A percentile compares a stretch with the other conserved stretches of the same genome.
phyloP scores from a whole-genome alignment of 2,797 vertebrate genomes.

The Novumbra hubbsi region DNA sequence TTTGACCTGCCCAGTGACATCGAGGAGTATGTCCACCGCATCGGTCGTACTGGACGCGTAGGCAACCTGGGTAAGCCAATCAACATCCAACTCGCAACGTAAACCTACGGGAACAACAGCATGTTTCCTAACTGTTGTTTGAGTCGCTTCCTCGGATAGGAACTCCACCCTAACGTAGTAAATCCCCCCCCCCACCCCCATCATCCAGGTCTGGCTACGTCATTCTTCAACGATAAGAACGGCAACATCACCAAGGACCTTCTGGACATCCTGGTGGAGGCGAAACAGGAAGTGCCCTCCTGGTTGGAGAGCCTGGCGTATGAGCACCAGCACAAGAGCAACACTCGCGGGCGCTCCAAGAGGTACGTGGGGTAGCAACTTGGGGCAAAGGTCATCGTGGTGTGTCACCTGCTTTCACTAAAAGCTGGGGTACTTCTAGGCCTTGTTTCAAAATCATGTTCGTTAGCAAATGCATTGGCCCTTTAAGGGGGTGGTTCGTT shows the following conservation, averaged over 20 bases:
- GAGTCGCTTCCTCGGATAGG: not conserved
- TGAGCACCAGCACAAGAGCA: constrained; percentile 92
- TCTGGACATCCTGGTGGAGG: constrained; percentile 92
- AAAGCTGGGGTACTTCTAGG: no score
- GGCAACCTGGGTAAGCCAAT: constrained; percentile 86
- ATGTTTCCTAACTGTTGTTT: no score
- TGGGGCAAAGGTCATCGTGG: no score
- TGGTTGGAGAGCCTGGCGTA: constrained; percentile 95
- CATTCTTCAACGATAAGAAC: constrained; percentile 95
- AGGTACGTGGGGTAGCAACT: constrained; percentile 69
- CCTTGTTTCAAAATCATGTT: no score
- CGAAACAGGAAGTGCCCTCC: constrained; percentile 94
- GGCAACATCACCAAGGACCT: constrained; percentile 93
- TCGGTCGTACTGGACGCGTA: constrained; percentile 92
- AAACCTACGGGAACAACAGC: no score
- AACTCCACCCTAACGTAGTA: not conserved
- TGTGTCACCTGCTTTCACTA: no score
- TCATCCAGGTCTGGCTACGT: constrained; percentile 88
- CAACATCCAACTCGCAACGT: not conserved
- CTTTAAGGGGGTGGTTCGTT: no score
- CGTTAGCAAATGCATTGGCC: no score
- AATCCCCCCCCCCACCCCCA: not conserved
- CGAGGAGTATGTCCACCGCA: constrained; percentile 96
- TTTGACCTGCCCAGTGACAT: constrained; percentile 97
- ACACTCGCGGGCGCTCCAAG: constrained; percentile 89